Evolutionary conservation across 2,797 vertebrate genomes (phyloP).

Genomic region (Phoeniculus purpureus): DNA sequence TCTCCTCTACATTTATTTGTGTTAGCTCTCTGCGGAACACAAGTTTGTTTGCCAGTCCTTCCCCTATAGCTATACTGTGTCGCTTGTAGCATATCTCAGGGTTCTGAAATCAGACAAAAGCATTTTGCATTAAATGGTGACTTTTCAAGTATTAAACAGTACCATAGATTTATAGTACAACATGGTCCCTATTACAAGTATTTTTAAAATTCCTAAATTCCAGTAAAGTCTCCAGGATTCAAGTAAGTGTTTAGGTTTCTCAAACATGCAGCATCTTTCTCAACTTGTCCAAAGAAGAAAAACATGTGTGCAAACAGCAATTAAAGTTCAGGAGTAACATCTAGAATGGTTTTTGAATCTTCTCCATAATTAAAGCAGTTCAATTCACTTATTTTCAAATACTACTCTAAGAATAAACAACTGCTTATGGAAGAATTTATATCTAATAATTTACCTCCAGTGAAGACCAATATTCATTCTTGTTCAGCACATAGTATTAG

Average conservation of each 20-base stretch:
- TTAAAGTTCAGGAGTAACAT: not conserved
- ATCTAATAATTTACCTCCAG: too few relatives aligned
- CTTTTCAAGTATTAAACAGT: not conserved
- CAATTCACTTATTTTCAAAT: not conserved
- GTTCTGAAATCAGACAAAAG: constrained; percentile 73
- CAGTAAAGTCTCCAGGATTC: not conserved
- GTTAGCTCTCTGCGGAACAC: constrained; percentile 86
- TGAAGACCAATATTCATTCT: not conserved
- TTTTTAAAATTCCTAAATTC: not conserved
- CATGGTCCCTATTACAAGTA: not conserved
- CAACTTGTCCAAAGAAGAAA: not conserved
- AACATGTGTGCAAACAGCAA: not conserved
- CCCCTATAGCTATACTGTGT: constrained; percentile 95
- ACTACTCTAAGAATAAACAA: not conserved
- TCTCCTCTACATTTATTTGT: constrained; percentile 86
- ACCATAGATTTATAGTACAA: not conserved
- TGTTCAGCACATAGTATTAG: not conserved
- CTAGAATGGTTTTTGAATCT: not conserved
- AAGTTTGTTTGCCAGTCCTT: constrained; percentile 88
- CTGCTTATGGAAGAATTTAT: not conserved
- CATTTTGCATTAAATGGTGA: not conserved
- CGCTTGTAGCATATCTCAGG: constrained; percentile 92
- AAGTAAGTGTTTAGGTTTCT: not conserved
- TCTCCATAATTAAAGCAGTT: not conserved
- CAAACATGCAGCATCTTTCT: rapidly evolving